Percentiles rank a stretch among this genome's conserved stretches.
Conservation (phyloP, 2,113 vertebrate species). For the Todiramphus saurophagus region DNA sequence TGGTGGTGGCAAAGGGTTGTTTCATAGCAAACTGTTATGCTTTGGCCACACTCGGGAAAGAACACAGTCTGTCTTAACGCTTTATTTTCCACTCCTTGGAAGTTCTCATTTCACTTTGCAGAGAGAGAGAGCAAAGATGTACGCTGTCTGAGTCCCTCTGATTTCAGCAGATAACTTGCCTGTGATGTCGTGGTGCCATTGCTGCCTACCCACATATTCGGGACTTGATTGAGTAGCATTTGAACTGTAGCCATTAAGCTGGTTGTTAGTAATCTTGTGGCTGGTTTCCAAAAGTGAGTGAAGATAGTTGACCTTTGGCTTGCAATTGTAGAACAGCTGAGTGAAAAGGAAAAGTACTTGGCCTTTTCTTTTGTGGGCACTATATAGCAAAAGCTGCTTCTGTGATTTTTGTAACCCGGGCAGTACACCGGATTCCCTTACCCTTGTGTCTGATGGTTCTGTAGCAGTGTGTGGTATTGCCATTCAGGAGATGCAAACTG, state of each 20-base stretch:
- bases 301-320: constrained; percentile 71
- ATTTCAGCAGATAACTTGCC: constrained; percentile 58
- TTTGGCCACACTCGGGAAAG: not conserved
- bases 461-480: not conserved
- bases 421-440: not conserved
- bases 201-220: not conserved
- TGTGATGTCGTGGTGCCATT: constrained; percentile 68
- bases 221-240: constrained; percentile 49
- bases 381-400: not conserved
- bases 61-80: not conserved
- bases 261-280: constrained; percentile 74
- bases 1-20: not conserved
- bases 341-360: constrained; percentile 47
- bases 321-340: constrained; percentile 58
- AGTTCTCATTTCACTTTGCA: not conserved
- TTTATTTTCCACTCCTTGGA: not conserved
- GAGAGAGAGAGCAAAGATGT: not conserved
- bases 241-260: constrained; percentile 66
- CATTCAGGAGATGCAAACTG: not conserved
- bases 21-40: not conserved
- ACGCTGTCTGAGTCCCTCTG: not conserved
- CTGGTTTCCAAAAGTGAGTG: constrained; percentile 64
- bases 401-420: not conserved
- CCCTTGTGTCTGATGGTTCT: not conserved
- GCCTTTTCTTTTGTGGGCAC: not conserved